Evolutionary conservation across 2,888 invertebrate species (phyloP), one percentile per base, ranked within the genome.

Genomic region (Leptinotarsa juncta): DNA sequence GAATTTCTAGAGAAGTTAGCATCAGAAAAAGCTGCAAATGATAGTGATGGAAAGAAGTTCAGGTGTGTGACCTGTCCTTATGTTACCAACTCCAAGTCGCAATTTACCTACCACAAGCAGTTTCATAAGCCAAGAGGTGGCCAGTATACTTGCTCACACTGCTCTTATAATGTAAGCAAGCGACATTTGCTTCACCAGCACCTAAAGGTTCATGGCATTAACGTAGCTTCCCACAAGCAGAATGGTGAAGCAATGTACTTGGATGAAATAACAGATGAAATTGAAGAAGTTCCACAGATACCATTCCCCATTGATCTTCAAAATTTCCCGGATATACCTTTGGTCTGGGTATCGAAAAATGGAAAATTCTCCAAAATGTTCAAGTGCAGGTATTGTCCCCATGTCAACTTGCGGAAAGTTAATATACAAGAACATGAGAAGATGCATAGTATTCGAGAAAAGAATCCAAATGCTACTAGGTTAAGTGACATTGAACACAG

Each of bases 31-130:
- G 77, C 88, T 18, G 81, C 78, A 65, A 77, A 82, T 51, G 81
- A 85, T 65, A 78, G 83, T n/a, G 86, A 87, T 50, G 88, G 88
- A 4, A 94, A 95, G 83, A 91, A 94, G 76, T 95, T 95, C 86
- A 91, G 91, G 84, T 97, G 96, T 85, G 90, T 91, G 5, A 91
- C 93, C 72, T 96, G 96, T 86, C 96, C 96, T 0, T 96, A 95
- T 85, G 94, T 94, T 80, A 95, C 95, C 55, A 95, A 95, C 85
- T 95, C 94, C 85, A 95, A 95, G 86, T 95, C 95, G 42, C 96
- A 96, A 86, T 95, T 93, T 87, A 91, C 94, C 85, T 95, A 96
- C 85, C 96, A 96, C 84, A 95, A 95, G 84, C 95, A 96, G 84
- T 94, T 96, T 85, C 97, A 97, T 85, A 90, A 93, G 55, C 92